These are phyloP conservation scores for Beaufortia kweichowensis DNA, from an alignment of 2,113 vertebrate species.

Conservation along the genomic window DNA sequence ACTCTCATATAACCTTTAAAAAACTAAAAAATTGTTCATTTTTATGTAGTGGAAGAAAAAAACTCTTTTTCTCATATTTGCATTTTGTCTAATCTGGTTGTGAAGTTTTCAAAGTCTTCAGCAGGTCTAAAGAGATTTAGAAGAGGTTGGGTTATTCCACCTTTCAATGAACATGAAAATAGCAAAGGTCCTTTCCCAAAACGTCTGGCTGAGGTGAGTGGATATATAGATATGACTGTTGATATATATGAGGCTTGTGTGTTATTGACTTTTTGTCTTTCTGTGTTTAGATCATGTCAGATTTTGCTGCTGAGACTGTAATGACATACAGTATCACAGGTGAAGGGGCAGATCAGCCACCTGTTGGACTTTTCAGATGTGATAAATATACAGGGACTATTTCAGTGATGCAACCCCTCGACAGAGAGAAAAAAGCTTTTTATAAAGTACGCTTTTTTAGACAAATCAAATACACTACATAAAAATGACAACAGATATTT, in stretches of 20 bases:
- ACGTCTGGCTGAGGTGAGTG: slow-evolving; percentile 57
- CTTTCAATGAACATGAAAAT: slow-evolving; percentile 56
- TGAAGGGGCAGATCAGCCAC: slow-evolving; percentile 63
- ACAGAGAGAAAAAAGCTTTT: slow-evolving; percentile 60
- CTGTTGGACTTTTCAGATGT: slow-evolving; percentile 61
- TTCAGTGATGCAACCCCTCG: slow-evolving; percentile 63
- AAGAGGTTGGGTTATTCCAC: slow-evolving; percentile 73
- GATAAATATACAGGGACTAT: slow-evolving; percentile 47
- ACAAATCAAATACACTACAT: too few species aligned
- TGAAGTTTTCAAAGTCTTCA: slow-evolving; percentile 61
- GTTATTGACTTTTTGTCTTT: slow-evolving; percentile 16
- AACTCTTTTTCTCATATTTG: too few species aligned
- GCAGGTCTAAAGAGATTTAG: slow-evolving; percentile 66
- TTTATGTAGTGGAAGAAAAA: too few species aligned
- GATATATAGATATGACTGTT: background rate
- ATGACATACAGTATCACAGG: slow-evolving; percentile 69
- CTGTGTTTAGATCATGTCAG: slow-evolving; percentile 66
- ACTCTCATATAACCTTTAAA: too few species aligned
- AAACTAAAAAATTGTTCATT: too few species aligned
- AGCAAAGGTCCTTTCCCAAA: slow-evolving; percentile 58
- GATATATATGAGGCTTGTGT: too few species aligned
- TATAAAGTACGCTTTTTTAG: slow-evolving; percentile 51
- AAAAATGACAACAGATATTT: background rate
- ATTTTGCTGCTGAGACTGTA: background rate
- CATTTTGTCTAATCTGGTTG: too few species aligned